Conservation (phyloP, 2,797 vertebrate species). For the Thripadectes ignobilis region DNA sequence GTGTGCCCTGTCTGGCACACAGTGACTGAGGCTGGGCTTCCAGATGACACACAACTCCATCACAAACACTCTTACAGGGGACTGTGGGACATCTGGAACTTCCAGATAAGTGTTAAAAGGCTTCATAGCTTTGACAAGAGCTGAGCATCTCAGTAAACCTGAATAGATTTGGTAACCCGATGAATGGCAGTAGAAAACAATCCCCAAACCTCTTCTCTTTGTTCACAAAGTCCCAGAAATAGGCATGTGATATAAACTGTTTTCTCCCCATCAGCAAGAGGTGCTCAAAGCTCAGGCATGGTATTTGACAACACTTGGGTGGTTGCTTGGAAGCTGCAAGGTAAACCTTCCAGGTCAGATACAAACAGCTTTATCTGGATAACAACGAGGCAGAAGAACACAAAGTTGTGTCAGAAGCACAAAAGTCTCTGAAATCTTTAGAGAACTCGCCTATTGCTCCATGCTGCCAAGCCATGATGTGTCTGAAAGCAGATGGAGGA, state of each 20-base stretch:
- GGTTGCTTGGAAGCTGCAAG: not conserved
- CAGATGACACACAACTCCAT: not conserved
- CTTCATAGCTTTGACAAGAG: not conserved
- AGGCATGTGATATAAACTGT: not conserved
- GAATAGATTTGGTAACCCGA: not conserved
- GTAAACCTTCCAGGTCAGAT: not conserved
- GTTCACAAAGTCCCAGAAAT: not conserved
- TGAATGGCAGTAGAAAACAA: not conserved
- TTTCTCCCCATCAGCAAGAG: not conserved
- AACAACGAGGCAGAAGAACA: not conserved
- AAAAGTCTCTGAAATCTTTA: not conserved
- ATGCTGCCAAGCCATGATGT: not conserved
- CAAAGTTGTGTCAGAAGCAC: not conserved
- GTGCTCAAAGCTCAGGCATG: not conserved
- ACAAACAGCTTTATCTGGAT: not conserved
- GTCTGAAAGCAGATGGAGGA: not conserved
- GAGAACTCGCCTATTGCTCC: not conserved
- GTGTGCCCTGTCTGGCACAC: not conserved
- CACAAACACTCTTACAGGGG: not conserved
- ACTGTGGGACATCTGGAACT: not conserved
- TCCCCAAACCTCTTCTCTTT: fast-evolving
- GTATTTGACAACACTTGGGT: not conserved
- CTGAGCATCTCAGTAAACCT: not conserved
- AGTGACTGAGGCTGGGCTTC: fast-evolving
- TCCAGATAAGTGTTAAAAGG: not conserved